These are phyloP conservation scores for Coleophora deauratella DNA, from an alignment of 2,888 invertebrate species.

Conservation along the genomic window DNA sequence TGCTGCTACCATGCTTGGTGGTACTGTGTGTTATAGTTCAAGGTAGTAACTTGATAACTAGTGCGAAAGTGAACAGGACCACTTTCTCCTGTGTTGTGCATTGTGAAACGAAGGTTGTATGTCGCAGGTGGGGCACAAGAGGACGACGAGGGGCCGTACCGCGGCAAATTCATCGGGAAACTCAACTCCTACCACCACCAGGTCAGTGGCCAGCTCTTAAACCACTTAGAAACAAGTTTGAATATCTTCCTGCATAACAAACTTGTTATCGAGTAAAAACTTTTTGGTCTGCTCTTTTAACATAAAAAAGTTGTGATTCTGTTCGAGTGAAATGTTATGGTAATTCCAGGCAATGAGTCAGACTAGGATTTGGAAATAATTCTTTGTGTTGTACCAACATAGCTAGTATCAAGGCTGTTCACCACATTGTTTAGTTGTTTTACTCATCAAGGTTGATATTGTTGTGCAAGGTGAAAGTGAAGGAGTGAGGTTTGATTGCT, in stretches of 20 bases:
- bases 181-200: conserved; percentile 93
- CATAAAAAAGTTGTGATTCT: no score
- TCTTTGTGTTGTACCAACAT: no score
- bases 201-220: conserved; percentile 32
- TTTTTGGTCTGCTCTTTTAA: no score
- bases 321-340: no score
- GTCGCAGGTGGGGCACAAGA: conserved; percentile 36
- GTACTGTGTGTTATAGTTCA: conserved; percentile 3
- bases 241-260: not conserved
- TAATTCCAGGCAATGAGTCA: no score
- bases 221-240: not conserved
- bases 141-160: conserved; percentile 82
- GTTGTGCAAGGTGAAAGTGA: no score
- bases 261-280: no score
- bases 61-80: conserved; percentile 4
- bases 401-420: no score
- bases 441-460: no score
- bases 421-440: no score
- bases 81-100: conserved; percentile 39
- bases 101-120: conserved; percentile 1
- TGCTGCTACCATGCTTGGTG: conserved; percentile 5
- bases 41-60: not conserved
- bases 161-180: conserved; percentile 87
- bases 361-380: no score
- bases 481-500: no score